Percentiles rank a stretch among this genome's conserved stretches.
Evolutionary conservation across 2,888 invertebrate genomes (phyloP).

Genomic region (Sepiola atlantica): DNA sequence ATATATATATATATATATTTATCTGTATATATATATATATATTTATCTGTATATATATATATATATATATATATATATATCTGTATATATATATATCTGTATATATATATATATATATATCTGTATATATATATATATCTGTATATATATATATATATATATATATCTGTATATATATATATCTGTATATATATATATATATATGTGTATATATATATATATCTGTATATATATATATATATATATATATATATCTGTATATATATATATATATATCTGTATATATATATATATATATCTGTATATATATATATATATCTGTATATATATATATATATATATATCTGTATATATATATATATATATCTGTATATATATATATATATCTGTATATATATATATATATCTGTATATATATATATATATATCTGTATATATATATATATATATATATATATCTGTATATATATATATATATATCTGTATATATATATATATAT

Average conservation of each 20-base stretch:
- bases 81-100: neutral
- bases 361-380: neutral
- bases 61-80: neutral
- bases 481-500: neutral
- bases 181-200: neutral
- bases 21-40: slow-evolving; percentile 50
- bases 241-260: neutral
- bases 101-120: slow-evolving; percentile 36
- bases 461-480: slow-evolving; percentile 35
- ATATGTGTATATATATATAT: neutral
- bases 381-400: neutral
- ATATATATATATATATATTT: neutral
- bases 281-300: neutral
- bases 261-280: neutral
- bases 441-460: neutral
- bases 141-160: slow-evolving; percentile 10
- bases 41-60: slow-evolving; percentile 54
- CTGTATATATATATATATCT: neutral
- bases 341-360: neutral
- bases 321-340: neutral
- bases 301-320: neutral
- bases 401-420: neutral
- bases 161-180: neutral
- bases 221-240: neutral
- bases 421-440: slow-evolving; percentile 39